Evolutionary conservation across 2,888 invertebrate species (phyloP).

Genomic region (Cryptocephalus moraei): DNA sequence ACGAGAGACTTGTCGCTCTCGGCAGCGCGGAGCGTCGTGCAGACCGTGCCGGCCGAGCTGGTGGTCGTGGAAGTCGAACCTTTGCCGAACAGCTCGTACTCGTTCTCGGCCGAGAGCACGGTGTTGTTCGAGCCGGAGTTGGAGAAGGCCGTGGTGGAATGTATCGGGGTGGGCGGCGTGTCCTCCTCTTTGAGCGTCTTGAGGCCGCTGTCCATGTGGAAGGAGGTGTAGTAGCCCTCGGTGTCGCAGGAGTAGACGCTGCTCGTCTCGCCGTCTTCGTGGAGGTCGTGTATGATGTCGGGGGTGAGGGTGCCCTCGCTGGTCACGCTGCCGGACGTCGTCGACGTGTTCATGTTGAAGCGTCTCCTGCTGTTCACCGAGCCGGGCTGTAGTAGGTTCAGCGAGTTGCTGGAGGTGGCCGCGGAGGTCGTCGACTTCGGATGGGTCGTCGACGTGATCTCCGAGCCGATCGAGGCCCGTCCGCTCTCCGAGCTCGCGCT

Average conservation of each 20-base stretch:
- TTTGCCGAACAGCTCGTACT: conserved; percentile 84
- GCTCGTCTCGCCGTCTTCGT: conserved; percentile 78
- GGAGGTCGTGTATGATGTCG: conserved; percentile 68
- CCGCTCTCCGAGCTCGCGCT: conserved; percentile 87
- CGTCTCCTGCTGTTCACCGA: conserved; percentile 60
- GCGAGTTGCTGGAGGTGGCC: conserved; percentile 57
- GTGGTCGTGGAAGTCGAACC: conserved; percentile 86
- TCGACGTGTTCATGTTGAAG: conserved; percentile 55
- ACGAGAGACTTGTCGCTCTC: conserved; percentile 52
- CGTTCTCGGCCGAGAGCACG: conserved; percentile 68
- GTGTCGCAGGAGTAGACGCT: conserved; percentile 94
- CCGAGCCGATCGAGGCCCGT: conserved; percentile 74
- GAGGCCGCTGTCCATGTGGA: conserved; percentile 91
- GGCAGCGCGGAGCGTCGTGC: conserved; percentile 67
- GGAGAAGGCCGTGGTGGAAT: conserved; percentile 58
- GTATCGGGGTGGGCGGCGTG: conserved; percentile 62
- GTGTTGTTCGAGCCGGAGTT: conserved; percentile 59
- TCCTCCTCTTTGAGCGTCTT: conserved; percentile 73
- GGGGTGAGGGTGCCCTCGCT: conserved; percentile 79
- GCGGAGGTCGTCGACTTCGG: conserved; percentile 60
- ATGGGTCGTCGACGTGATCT: conserved; percentile 63
- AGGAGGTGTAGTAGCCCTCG: conserved; percentile 95
- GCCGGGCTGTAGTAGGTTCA: conserved; percentile 55
- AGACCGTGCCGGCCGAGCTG: conserved; percentile 83
- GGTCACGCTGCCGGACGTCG: conserved; percentile 73